Evolutionary conservation across 1,140 invertebrate species (phyloP), one percentile per base, ranked within the genome.

Genomic region (Halyomorpha halys): DNA sequence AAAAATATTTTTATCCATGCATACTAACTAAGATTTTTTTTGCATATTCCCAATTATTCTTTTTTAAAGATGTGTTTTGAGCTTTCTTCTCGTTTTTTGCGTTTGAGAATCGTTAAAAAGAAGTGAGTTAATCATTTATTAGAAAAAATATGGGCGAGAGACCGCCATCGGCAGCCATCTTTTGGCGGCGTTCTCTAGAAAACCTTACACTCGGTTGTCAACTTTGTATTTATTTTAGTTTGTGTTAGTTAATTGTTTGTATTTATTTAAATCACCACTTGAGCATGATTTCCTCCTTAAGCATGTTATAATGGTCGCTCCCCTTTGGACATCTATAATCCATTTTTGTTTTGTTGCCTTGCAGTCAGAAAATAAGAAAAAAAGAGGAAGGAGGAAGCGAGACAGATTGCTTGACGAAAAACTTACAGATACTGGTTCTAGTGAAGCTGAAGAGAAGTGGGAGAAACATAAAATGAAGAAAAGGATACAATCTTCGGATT

Each of bases 401-500:
- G 39, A 60, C 30, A 60, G 34, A 23, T 25, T 60, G 25, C 59
- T 60, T n/a, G 39, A 39, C 30, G 25, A n/a, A 16, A 60, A 60
- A 60, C 34, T 60, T n/a, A 44, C 30, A 6, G 39, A 44, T 25
- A 60, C 59, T 16, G 59, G 34, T 25, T 21, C 59, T 23, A 44
- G 16, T 30, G 59, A 44, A 44, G 59, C 27, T 16, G 30, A 60
- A 44, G 59, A 60, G n/a, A 34, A 44, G 25, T 60, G n/a, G 15
- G 5, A 60, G 2, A 60, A 60, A 23, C n/a, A 19, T 23, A 60
- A 60, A 60, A 60, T 44, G 30, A 60, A 39, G 59, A 39, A 18
- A 25, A 44, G 59, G 21, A 60, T 44, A 44, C n/a, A 44, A 21
- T 44, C 30, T 4, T 60, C 59, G 9, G 30, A 60, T 39, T 60